Evolutionary conservation across 2,888 invertebrate species (phyloP), one percentile per base, ranked within the genome.

Genomic region (Acleris emargana): DNA sequence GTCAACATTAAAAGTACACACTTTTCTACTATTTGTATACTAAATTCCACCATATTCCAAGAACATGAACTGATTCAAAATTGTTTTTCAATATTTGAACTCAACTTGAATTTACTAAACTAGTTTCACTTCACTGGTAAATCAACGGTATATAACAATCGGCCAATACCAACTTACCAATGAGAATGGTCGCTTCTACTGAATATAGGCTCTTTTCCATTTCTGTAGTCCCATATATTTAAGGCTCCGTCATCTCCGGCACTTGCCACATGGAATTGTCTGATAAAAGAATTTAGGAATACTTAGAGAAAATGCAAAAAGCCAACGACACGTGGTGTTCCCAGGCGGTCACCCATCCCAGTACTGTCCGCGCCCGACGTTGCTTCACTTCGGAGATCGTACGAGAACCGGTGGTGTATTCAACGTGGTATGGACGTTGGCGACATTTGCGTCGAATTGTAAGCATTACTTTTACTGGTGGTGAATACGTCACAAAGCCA

Each of bases 211-310:
- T 96, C 94, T 61, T 94, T 94, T 0, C 95, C 94, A 79, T 97
- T 96, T 59, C 99, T 94, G 74, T 97, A 96, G 86, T 99, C 99
- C 99, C 99, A 99, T 74, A 99, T 97, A 82, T 98, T 97, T 17
- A 98, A 94, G 55, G 96, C 96, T 0, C 98, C 98, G 87, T 99
- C 99, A 85, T 99, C 99, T 0, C 99, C 99, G 71, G 97, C 98
- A 2, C 97, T 98, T 0, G 97, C 97, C 69, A 99, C 82, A 76
- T 97, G 97, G 80, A 99, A 99, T 78, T 98, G 99, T 64, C 91
- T 91, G 74, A 0, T 73, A 74, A 68, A 22, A 61, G n/a, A 20
- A 51, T 5, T 7, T 49, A 18, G 17, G 2, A 32, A 9, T 32
- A 2, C 9, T 32, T 2, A 7, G 9, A 9, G 32, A 9, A 32